Conservation (phyloP, 2,888 invertebrate genomes). For the Itoplectis maculator region DNA sequence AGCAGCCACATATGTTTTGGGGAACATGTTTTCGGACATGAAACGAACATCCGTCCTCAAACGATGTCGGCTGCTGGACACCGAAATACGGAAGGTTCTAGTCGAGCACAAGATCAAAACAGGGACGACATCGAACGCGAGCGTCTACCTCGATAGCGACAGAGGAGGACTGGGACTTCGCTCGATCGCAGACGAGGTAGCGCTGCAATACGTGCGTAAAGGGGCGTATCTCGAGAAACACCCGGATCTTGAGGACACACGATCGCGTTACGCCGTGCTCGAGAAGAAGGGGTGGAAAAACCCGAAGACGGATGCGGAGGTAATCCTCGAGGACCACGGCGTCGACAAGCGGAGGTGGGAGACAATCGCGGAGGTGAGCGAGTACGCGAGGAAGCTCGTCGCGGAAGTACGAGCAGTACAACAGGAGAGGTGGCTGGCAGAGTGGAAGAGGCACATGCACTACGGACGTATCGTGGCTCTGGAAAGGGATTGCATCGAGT, state of each 20-base stretch:
- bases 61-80: constrained; percentile 13
- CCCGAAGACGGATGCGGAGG: constrained; percentile 39
- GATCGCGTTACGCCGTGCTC: constrained; percentile 1
- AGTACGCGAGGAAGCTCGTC: background rate
- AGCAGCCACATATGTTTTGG: constrained; percentile 60
- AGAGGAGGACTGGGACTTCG: constrained; percentile 23
- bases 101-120: background rate
- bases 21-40: constrained; percentile 49
- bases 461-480: background rate
- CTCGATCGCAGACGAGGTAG: constrained; percentile 17
- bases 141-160: constrained; percentile 4
- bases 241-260: background rate
- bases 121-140: constrained; percentile 41
- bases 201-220: constrained; percentile 17
- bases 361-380: background rate
- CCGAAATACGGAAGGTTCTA: constrained; percentile 12
- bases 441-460: background rate
- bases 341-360: background rate
- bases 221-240: constrained; percentile 19
- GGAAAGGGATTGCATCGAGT: background rate
- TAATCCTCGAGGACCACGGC: background rate
- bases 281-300: constrained; percentile 48
- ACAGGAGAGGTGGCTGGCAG: background rate
- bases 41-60: constrained; percentile 26
- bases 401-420: background rate